Evolutionary conservation across 2,113 vertebrate species (phyloP).

Genomic region (Tringa solitaria): DNA sequence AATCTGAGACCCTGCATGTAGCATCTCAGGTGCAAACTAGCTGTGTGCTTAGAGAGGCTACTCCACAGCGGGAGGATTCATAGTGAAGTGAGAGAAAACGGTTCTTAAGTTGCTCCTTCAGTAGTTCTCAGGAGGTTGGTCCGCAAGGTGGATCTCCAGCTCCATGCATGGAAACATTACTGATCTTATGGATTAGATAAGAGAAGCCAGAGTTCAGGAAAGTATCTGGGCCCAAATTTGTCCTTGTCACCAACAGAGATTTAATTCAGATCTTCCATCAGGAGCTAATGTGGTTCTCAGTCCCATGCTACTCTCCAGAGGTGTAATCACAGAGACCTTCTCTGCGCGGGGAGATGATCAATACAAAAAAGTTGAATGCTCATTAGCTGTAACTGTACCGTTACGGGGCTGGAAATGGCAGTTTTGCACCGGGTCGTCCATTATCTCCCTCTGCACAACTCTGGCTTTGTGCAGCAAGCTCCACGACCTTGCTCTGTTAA

Average conservation of each 20-base stretch:
- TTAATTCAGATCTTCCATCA: conserved; percentile 2
- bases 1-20: background rate
- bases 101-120: background rate
- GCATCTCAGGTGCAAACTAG: background rate
- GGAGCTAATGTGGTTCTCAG: background rate
- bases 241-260: background rate
- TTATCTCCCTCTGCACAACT: background rate
- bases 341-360: background rate
- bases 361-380: conserved; percentile 7
- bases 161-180: background rate
- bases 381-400: background rate
- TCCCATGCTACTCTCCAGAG: background rate
- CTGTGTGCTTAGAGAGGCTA: background rate
- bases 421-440: background rate
- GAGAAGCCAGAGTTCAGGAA: background rate
- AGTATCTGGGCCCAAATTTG: background rate
- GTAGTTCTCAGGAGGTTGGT: background rate
- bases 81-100: background rate
- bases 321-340: background rate
- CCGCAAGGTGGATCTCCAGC: background rate
- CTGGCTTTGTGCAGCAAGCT: background rate
- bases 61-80: background rate
- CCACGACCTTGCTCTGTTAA: background rate
- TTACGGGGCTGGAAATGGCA: background rate
- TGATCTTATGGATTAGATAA: background rate